Conservation (phyloP, 2,113 vertebrate species). For the Taurulus bubalis region DNA sequence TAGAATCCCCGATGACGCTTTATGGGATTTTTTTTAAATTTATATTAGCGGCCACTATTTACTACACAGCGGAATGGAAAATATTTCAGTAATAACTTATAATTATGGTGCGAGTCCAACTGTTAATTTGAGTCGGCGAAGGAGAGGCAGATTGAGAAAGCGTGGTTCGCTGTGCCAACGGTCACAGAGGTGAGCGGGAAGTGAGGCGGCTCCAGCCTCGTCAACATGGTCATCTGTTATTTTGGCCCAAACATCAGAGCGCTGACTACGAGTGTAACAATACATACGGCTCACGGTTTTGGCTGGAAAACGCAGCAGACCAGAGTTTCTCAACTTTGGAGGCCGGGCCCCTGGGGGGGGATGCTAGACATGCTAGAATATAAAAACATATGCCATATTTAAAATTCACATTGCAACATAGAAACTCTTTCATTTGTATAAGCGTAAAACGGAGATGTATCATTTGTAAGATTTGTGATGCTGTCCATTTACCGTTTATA, state of each 20-base stretch:
- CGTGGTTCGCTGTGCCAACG: conserved; percentile 45
- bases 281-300: conserved; percentile 54
- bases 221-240: conserved; percentile 68
- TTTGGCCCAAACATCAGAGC: conserved; percentile 66
- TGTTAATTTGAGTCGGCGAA: conserved; percentile 68
- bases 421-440: background rate
- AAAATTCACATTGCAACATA: background rate
- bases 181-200: conserved; percentile 68
- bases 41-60: conserved; percentile 74
- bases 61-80: conserved; percentile 70
- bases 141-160: conserved; percentile 67
- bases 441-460: background rate
- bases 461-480: background rate
- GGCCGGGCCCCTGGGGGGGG: conserved; percentile 13
- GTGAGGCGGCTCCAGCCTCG: conserved; percentile 52
- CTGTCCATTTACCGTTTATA: background rate
- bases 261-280: conserved; percentile 49
- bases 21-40: conserved; percentile 69
- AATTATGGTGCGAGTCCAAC: conserved; percentile 70
- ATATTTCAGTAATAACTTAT: conserved; percentile 78
- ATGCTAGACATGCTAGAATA: no score
- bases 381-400: background rate
- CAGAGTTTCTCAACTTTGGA: conserved; percentile 42
- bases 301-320: conserved; percentile 31
- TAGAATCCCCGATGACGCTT: conserved; percentile 75